These are phyloP conservation scores for Saguinus midas DNA, from an alignment of 2,113 vertebrate genomes.

Conservation along the genomic window DNA sequence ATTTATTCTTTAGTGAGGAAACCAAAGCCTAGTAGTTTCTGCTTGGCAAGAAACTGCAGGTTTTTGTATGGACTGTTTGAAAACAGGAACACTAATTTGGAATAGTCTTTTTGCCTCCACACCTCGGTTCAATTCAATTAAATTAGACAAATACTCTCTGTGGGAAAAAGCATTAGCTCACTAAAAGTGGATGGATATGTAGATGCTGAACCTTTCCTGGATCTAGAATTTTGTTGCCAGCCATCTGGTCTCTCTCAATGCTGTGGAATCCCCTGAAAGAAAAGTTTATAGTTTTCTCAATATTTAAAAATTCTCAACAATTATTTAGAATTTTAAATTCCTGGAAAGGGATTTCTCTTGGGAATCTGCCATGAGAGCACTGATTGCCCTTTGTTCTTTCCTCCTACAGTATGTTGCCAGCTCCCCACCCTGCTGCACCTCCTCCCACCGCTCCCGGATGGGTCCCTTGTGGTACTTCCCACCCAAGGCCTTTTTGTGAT, in stretches of 20 bases:
- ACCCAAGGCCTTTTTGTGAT: conserved; percentile 66
- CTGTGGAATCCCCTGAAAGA: conserved; percentile 59
- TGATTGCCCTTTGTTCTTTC: conserved; percentile 71
- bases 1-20: not conserved
- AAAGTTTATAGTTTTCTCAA: conserved; percentile 37
- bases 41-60: not conserved
- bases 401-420: conserved; percentile 71
- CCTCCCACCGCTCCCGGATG: not conserved
- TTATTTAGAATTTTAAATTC: conserved; percentile 80
- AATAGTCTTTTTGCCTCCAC: not conserved
- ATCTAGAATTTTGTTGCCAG: not conserved
- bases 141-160: not conserved
- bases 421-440: conserved; percentile 76
- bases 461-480: conserved; percentile 74
- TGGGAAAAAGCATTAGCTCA: not conserved
- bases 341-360: conserved; percentile 82
- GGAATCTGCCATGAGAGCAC: conserved; percentile 59
- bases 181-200: not conserved
- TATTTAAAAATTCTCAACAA: conserved; percentile 41
- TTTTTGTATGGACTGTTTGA: not conserved
- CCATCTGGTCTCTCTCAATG: conserved; percentile 51
- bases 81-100: not conserved
- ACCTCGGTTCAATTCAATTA: not conserved
- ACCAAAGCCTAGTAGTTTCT: not conserved
- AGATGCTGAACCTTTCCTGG: not conserved